phyloP scores from a whole-genome alignment of 2,113 vertebrate species.

The Mustelus asterias region DNA sequence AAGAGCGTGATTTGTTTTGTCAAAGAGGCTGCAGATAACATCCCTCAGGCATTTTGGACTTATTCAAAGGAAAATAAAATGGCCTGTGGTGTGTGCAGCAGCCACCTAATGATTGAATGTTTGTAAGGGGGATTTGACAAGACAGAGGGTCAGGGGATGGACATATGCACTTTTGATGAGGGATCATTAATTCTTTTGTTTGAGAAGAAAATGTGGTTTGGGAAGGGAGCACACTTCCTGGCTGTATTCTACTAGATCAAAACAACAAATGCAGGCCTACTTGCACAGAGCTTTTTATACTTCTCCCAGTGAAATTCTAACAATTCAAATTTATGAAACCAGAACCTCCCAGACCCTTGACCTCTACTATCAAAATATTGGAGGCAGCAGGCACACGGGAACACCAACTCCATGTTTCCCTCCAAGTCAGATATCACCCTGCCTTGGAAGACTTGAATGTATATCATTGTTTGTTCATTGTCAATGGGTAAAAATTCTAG shows the following conservation, averaged over 20 bases:
- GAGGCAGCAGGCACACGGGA: background rate
- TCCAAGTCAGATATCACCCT: background rate
- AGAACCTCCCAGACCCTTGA: background rate
- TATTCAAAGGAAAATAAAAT: constrained; percentile 32
- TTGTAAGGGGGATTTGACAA: background rate
- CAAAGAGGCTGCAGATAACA: background rate
- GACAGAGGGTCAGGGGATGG: background rate
- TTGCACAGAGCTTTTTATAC: background rate
- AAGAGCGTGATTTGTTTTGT: constrained; percentile 9
- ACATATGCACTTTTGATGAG: constrained; percentile 8
- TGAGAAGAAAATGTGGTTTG: background rate
- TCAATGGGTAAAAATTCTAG: background rate
- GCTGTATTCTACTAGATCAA: background rate
- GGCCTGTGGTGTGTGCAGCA: constrained; percentile 13
- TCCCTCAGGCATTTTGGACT: constrained; percentile 1
- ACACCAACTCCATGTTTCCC: background rate
- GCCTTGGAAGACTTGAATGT: background rate
- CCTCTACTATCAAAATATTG: too few relatives aligned
- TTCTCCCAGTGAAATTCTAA: background rate
- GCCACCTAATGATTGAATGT: constrained; percentile 5
- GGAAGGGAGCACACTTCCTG: background rate
- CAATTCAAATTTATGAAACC: background rate
- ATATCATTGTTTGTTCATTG: background rate
- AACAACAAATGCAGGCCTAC: too few relatives aligned
- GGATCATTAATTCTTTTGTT: constrained; percentile 21